A percentile compares a stretch with the other conserved stretches of the same genome.
Conservation (phyloP, 2,888 invertebrate species). For the Tyria jacobaeae region DNA sequence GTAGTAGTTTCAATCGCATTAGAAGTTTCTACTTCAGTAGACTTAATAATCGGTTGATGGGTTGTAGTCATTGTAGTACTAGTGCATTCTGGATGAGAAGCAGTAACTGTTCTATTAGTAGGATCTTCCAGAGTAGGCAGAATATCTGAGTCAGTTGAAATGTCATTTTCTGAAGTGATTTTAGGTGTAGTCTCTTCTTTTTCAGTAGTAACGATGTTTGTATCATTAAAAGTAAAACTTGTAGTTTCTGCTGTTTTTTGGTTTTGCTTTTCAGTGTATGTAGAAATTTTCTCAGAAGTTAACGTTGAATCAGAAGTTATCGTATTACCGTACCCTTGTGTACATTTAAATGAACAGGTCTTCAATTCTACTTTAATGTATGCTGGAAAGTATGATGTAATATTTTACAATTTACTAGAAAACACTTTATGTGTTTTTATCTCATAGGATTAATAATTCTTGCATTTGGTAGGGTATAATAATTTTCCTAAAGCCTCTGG, state of each 20-base stretch:
- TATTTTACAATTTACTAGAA: background rate
- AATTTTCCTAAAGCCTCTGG: too few species aligned
- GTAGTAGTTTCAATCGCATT: constrained; percentile 2
- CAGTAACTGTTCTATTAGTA: background rate
- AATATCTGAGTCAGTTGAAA: background rate
- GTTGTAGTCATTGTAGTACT: background rate
- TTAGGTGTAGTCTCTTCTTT: constrained; percentile 25
- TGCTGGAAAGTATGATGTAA: constrained; percentile 26
- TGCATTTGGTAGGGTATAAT: too few species aligned
- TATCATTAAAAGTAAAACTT: background rate
- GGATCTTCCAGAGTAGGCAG: background rate
- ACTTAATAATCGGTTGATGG: background rate
- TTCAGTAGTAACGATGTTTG: background rate
- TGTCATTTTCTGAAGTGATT: constrained; percentile 17
- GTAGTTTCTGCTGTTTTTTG: background rate
- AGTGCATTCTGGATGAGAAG: background rate
- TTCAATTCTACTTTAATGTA: constrained; percentile 29
- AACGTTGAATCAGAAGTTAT: background rate
- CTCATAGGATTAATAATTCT: too few species aligned
- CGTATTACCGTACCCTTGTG: constrained; percentile 5
- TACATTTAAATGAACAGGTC: constrained; percentile 33
- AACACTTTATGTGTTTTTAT: background rate
- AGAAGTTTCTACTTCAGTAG: background rate
- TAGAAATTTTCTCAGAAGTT: background rate
- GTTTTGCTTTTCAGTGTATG: background rate